Percentiles rank a stretch among this genome's conserved stretches.
These are phyloP conservation scores for Drosophila dunni DNA, from an alignment of 1,140 invertebrate genomes.

Conservation along the genomic window DNA sequence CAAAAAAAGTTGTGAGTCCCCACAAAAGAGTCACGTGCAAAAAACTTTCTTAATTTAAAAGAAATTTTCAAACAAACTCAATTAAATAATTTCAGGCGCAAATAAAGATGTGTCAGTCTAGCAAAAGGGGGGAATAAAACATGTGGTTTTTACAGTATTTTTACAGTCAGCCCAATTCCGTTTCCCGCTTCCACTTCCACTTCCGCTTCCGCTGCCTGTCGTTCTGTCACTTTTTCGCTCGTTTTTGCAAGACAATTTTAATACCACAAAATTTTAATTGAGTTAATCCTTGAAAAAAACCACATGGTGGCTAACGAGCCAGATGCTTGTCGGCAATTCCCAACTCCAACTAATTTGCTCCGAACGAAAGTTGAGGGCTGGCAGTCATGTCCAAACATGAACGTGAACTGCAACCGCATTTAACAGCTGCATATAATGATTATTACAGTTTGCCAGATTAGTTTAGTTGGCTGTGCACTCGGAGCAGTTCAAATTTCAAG, in stretches of 20 bases:
- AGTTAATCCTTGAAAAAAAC: conserved; percentile 69
- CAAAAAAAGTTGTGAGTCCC: conserved; percentile 52
- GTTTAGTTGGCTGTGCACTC: conserved; percentile 55
- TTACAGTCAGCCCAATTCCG: not conserved
- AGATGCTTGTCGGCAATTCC: conserved; percentile 49
- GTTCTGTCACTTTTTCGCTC: conserved; percentile 33
- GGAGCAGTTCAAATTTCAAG: conserved; percentile 11
- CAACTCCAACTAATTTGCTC: conserved; percentile 58
- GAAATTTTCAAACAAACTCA: conserved; percentile 82
- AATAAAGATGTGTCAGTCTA: conserved; percentile 67
- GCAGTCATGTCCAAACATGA: conserved; percentile 13
- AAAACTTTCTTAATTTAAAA: conserved; percentile 82
- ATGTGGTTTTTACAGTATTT: conserved; percentile 54
- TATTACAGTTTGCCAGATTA: conserved; percentile 64
- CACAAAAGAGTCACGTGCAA: conserved; percentile 73
- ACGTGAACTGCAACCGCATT: conserved; percentile 43
- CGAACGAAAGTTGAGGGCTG: conserved; percentile 23
- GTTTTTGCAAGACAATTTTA: conserved; percentile 64
- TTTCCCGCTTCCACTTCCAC: not conserved
- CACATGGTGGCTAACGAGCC: conserved; percentile 76
- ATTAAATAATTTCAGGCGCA: conserved; percentile 79
- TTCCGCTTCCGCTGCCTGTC: not conserved
- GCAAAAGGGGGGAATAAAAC: conserved; percentile 13
- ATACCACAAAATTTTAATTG: conserved; percentile 80
- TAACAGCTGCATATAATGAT: conserved; percentile 71